Percentiles rank a stretch among this genome's conserved stretches.
These are phyloP conservation scores for Dryococelus australis DNA, from an alignment of 2,888 invertebrate genomes.

Conservation along the genomic window DNA sequence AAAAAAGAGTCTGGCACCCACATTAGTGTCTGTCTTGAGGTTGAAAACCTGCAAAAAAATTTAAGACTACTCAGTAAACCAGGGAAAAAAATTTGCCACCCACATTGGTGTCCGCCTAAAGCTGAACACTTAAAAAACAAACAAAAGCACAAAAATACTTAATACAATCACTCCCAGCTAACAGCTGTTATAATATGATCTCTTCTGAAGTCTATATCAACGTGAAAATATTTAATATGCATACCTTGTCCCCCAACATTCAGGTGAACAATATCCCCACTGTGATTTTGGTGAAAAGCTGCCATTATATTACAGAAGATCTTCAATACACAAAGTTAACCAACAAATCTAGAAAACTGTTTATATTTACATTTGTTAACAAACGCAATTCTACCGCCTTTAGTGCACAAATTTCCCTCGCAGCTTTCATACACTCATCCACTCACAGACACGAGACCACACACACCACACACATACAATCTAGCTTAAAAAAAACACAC, in stretches of 20 bases:
- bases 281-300: slow-evolving; percentile 59
- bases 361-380: too few relatives aligned
- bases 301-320: slow-evolving; percentile 52
- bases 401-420: too few relatives aligned
- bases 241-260: slow-evolving; percentile 95
- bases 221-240: slow-evolving; percentile 43
- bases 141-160: not conserved
- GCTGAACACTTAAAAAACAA: too few relatives aligned
- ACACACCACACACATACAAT: too few relatives aligned
- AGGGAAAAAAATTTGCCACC: too few relatives aligned
- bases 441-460: too few relatives aligned
- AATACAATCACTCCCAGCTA: slow-evolving; percentile 3
- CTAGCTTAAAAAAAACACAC: too few relatives aligned
- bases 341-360: too few relatives aligned
- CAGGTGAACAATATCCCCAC: slow-evolving; percentile 84
- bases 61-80: not conserved
- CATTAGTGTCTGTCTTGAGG: slow-evolving; percentile 93
- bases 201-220: not conserved
- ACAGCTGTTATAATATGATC: not conserved
- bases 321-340: not conserved
- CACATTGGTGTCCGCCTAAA: not conserved
- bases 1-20: slow-evolving; percentile 99
- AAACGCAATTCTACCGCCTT: too few relatives aligned
- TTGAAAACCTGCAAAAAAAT: slow-evolving; percentile 77
- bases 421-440: too few relatives aligned